Conservation (phyloP, 1,140 invertebrate species). For the Drosophila lowei region DNA sequence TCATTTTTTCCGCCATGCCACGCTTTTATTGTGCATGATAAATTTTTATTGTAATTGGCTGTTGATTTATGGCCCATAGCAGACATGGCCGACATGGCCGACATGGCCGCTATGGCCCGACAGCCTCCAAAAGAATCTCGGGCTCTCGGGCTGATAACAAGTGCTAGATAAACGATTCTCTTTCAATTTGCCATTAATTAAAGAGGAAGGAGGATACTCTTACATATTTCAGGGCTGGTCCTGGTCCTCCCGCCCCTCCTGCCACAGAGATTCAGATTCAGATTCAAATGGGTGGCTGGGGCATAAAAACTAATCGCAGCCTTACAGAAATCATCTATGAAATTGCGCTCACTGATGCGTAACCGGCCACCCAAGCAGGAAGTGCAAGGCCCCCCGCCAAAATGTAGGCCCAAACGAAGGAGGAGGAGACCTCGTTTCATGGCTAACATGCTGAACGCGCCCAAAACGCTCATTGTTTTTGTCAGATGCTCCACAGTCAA, state of each 20-base stretch:
- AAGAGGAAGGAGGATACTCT: constrained; percentile 1
- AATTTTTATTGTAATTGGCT: constrained; percentile 81
- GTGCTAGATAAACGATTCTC: constrained; percentile 58
- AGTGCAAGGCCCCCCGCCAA: constrained; percentile 33
- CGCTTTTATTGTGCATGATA: constrained; percentile 77
- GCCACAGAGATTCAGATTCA: constrained; percentile 1
- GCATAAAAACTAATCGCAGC: constrained; percentile 72
- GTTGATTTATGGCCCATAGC: constrained; percentile 71
- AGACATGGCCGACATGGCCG: not conserved
- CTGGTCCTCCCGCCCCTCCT: too few species aligned
- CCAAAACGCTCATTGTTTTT: constrained; percentile 52
- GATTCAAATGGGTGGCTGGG: constrained; percentile 38
- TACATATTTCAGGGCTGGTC: constrained; percentile 5
- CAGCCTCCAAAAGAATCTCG: constrained; percentile 23
- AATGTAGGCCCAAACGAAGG: constrained; percentile 9
- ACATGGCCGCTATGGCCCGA: constrained; percentile 2
- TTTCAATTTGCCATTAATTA: constrained; percentile 60
- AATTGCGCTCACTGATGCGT: constrained; percentile 66
- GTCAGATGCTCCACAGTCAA: constrained; percentile 54
- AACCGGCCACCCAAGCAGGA: constrained; percentile 55
- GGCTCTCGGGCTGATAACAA: constrained; percentile 42
- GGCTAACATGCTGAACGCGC: constrained; percentile 47
- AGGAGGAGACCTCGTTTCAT: constrained; percentile 37
- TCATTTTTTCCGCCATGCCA: constrained; percentile 34
- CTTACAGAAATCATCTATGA: constrained; percentile 67